phyloP scores from a whole-genome alignment of 2,888 invertebrate genomes.

The Scrobipalpa atriplicella region DNA sequence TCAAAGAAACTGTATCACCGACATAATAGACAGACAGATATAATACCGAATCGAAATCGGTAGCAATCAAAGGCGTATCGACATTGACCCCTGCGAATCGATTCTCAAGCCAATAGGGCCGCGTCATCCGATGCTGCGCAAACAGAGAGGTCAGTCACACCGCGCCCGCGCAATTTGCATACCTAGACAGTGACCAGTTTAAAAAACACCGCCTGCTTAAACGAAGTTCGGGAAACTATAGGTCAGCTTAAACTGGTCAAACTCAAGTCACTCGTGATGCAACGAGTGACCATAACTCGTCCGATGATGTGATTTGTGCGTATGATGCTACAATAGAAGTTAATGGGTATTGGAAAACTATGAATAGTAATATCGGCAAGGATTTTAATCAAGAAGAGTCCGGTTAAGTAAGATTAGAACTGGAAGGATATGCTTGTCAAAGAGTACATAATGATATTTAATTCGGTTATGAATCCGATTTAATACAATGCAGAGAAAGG shows the following conservation, averaged over 20 bases:
- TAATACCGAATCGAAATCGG: slow-evolving; percentile 50
- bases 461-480: not conserved
- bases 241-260: not conserved
- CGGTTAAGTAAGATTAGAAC: not conserved
- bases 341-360: slow-evolving; percentile 26
- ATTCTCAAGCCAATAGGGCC: slow-evolving; percentile 69
- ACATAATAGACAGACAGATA: slow-evolving; percentile 17
- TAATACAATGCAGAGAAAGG: no score
- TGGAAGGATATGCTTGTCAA: not conserved
- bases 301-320: slow-evolving; percentile 59
- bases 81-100: slow-evolving; percentile 80
- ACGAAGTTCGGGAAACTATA: not conserved
- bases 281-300: slow-evolving; percentile 64
- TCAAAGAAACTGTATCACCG: not conserved
- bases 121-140: slow-evolving; percentile 63
- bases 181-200: slow-evolving; percentile 43
- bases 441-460: not conserved
- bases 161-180: slow-evolving; percentile 70
- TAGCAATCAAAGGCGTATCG: slow-evolving; percentile 74
- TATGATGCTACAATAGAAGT: slow-evolving; percentile 34
- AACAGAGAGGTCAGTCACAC: slow-evolving; percentile 71
- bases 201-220: not conserved
- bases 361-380: slow-evolving; percentile 19
- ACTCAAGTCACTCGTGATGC: slow-evolving; percentile 51
- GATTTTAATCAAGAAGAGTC: not conserved